These are phyloP conservation scores for Pipistrellus pygmaeus DNA, from an alignment of 2,797 vertebrate species.

Conservation along the genomic window DNA sequence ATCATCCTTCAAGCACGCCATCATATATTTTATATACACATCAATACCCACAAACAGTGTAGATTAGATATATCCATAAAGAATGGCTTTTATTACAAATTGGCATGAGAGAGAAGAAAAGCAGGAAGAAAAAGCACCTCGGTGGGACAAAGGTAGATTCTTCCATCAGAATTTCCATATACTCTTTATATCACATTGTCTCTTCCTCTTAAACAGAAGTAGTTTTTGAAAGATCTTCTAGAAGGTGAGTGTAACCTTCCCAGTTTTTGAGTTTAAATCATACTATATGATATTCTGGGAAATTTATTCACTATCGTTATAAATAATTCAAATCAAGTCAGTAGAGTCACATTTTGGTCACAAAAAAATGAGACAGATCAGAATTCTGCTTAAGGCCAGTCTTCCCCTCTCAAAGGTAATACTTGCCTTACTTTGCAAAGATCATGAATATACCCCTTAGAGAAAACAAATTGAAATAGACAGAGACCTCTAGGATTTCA, in stretches of 20 bases:
- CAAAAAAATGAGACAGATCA: slow-evolving; percentile 18
- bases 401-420: background rate
- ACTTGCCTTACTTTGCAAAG: background rate
- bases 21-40: background rate
- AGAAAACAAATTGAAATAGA: slow-evolving; percentile 24
- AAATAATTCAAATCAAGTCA: slow-evolving; percentile 61
- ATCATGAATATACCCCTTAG: background rate
- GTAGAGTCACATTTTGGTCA: background rate
- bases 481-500: background rate
- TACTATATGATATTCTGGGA: slow-evolving; percentile 12
- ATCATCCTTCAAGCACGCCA: background rate
- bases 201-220: background rate
- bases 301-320: slow-evolving; percentile 52
- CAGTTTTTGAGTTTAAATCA: slow-evolving; percentile 48
- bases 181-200: background rate
- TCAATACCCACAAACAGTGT: background rate
- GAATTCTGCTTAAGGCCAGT: slow-evolving; percentile 25
- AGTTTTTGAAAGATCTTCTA: background rate
- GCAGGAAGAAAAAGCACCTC: background rate
- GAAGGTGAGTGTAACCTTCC: slow-evolving; percentile 60
- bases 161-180: background rate
- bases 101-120: background rate
- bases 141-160: background rate
- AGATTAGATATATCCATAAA: background rate
- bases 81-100: background rate